A percentile compares a stretch with the other conserved stretches of the same genome.
Conservation (phyloP, 2,797 vertebrate genomes). For the Poecilia velifera region DNA sequence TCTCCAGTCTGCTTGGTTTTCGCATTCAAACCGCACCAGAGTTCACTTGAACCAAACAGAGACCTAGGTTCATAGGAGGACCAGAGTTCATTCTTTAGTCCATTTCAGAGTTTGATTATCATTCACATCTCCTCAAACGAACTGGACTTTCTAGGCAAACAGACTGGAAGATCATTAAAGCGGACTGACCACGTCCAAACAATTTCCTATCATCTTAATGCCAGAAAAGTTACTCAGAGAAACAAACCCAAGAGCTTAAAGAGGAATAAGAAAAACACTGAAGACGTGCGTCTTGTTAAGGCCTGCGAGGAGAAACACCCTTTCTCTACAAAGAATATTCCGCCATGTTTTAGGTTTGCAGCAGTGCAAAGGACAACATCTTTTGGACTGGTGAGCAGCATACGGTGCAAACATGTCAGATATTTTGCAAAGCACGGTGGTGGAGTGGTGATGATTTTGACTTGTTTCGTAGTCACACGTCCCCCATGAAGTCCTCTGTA, state of each 20-base stretch:
- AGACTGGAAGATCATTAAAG: too few relatives aligned
- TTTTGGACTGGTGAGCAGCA: not conserved
- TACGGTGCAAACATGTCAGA: not conserved
- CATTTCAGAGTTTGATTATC: too few relatives aligned
- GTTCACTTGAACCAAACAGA: too few relatives aligned
- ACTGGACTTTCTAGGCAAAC: too few relatives aligned
- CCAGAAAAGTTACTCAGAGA: not conserved
- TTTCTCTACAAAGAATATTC: not conserved
- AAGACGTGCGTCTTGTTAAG: not conserved
- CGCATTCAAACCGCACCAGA: too few relatives aligned
- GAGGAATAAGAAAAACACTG: not conserved
- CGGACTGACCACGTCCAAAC: not conserved
- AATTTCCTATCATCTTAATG: not conserved
- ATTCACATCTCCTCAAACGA: too few relatives aligned
- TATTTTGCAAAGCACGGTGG: not conserved
- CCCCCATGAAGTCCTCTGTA: not conserved
- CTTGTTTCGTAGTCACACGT: not conserved
- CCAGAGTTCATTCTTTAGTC: too few relatives aligned
- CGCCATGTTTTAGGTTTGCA: too few relatives aligned
- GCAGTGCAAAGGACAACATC: too few relatives aligned
- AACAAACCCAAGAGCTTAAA: not conserved
- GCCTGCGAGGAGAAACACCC: not conserved
- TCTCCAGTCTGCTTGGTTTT: too few relatives aligned
- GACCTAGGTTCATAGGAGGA: too few relatives aligned
- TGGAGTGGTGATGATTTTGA: not conserved